These are phyloP conservation scores for Sylvia borin DNA, from an alignment of 2,797 vertebrate genomes.

Conservation along the genomic window DNA sequence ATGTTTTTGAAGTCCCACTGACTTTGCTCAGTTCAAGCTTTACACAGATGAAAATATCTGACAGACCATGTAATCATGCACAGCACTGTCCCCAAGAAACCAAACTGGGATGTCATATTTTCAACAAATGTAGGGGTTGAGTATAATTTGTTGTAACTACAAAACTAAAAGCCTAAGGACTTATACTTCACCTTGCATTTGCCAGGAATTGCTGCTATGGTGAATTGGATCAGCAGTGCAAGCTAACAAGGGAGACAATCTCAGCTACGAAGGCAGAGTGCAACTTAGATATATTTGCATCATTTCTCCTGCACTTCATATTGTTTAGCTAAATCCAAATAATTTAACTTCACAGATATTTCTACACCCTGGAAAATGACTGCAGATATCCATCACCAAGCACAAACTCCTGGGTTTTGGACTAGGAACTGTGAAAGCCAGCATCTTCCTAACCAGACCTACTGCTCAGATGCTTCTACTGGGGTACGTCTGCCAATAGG, in stretches of 20 bases:
- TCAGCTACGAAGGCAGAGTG: not conserved
- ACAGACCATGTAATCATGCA: not conserved
- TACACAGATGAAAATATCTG: not conserved
- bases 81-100: not conserved
- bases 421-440: not conserved
- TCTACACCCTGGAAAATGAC: not conserved
- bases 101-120: not conserved
- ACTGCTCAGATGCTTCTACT: not conserved
- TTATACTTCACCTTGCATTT: slow-evolving; percentile 1
- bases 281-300: not conserved
- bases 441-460: not conserved
- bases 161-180: slow-evolving; percentile 16
- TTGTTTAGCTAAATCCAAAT: not conserved
- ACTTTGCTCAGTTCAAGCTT: not conserved
- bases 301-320: not conserved
- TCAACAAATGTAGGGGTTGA: not conserved
- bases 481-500: not conserved
- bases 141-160: not conserved
- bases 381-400: not conserved
- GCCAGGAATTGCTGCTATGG: not conserved
- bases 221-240: not conserved
- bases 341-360: not conserved
- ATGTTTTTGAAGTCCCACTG: not conserved
- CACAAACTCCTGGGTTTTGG: not conserved
- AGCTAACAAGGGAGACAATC: not conserved